Conservation (phyloP, 2,113 vertebrate genomes). For the Platanista minor region DNA sequence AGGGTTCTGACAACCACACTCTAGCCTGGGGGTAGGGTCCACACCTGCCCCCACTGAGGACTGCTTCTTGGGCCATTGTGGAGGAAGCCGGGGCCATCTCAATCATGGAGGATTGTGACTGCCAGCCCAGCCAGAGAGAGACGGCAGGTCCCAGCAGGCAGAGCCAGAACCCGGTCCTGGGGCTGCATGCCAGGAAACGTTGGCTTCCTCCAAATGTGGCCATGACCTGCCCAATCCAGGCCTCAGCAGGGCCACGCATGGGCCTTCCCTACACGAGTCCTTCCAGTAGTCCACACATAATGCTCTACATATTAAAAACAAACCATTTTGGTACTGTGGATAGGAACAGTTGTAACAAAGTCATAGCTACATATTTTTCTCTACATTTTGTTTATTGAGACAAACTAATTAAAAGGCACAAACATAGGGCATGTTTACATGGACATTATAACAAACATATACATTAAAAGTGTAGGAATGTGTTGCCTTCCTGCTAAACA, state of each 20-base stretch:
- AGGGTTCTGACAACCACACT: constrained; percentile 68
- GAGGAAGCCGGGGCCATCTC: constrained; percentile 53
- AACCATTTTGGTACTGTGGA: constrained; percentile 76
- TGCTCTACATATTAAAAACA: constrained; percentile 77
- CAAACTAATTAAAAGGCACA: constrained; percentile 99
- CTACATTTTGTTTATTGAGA: constrained; percentile 99
- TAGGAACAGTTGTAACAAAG: constrained; percentile 83
- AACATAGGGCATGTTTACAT: constrained; percentile 98
- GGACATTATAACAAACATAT: constrained; percentile 97
- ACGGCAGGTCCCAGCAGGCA: constrained; percentile 34
- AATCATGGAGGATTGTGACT: neutral
- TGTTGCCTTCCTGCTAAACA: constrained; percentile 98
- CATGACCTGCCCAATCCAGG: constrained; percentile 38
- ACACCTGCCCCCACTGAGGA: constrained; percentile 64
- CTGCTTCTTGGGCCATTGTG: constrained; percentile 62
- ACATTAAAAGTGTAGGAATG: constrained; percentile 99
- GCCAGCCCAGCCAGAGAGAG: neutral
- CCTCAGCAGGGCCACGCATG: constrained; percentile 35
- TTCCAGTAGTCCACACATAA: constrained; percentile 77
- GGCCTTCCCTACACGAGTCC: constrained; percentile 49
- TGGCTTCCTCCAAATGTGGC: constrained; percentile 56
- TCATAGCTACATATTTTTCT: constrained; percentile 87
- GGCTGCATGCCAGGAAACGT: constrained; percentile 24
- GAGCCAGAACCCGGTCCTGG: constrained; percentile 11
- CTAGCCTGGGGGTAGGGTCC: constrained; percentile 51